Evolutionary conservation across 2,113 vertebrate genomes (phyloP).

Genomic region (Polypterus bichir): DNA sequence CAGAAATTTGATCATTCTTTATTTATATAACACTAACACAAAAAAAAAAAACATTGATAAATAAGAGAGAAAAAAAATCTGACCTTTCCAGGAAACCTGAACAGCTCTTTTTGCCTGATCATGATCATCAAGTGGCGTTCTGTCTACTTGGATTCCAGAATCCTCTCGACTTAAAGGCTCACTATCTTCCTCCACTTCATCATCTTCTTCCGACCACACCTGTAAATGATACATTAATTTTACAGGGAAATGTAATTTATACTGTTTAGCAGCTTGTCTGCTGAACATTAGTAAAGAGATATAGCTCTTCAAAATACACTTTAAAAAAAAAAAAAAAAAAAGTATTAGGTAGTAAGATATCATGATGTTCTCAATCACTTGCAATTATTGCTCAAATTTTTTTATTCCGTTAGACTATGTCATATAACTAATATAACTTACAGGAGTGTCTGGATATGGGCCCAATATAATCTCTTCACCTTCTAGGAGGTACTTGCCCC

Average conservation of each 20-base stretch:
- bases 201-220: constrained; percentile 90
- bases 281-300: too few species aligned
- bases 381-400: too few species aligned
- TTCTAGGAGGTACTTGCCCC: constrained; percentile 84
- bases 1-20: too few species aligned
- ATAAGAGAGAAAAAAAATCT: constrained; percentile 29
- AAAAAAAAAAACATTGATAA: background rate
- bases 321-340: too few species aligned
- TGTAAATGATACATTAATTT: constrained; percentile 20
- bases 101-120: constrained; percentile 59
- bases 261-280: too few species aligned
- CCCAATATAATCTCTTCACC: constrained; percentile 72
- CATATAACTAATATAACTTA: constrained; percentile 46
- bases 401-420: too few species aligned
- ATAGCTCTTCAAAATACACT: too few species aligned
- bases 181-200: constrained; percentile 70
- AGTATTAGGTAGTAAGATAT: too few species aligned
- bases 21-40: background rate
- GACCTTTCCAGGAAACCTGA: constrained; percentile 47
- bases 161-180: constrained; percentile 84
- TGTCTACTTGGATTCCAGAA: constrained; percentile 90
- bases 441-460: constrained; percentile 67
- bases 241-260: too few species aligned
- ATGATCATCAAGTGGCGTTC: constrained; percentile 81
- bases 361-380: too few species aligned